These are phyloP conservation scores for Enteromius viviparus DNA, from an alignment of 2,797 vertebrate genomes.

Conservation along the genomic window DNA sequence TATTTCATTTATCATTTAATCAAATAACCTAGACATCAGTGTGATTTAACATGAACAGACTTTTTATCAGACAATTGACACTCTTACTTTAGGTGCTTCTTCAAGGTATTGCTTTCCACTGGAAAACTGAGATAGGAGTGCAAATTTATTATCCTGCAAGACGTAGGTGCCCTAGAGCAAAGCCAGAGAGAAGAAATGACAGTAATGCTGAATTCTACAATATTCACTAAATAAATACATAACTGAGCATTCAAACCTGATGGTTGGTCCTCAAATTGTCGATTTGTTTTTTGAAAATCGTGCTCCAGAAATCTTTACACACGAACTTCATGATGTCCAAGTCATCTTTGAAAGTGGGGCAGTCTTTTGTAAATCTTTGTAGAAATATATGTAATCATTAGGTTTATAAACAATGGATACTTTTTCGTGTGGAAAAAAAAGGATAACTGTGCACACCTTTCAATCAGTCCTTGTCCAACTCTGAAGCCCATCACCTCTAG, in stretches of 20 bases:
- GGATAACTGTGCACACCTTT: constrained; percentile 73
- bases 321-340: constrained; percentile 87
- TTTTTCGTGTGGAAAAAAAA: not conserved
- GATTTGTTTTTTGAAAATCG: constrained; percentile 84
- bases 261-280: constrained; percentile 89
- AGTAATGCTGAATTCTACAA: not conserved
- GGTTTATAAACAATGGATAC: not conserved
- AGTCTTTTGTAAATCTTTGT: constrained; percentile 83
- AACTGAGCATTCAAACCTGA: constrained; percentile 74
- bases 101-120: constrained; percentile 85
- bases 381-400: constrained; percentile 5
- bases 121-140: constrained; percentile 80
- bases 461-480: constrained; percentile 87
- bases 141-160: constrained; percentile 86
- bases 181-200: not conserved
- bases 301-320: constrained; percentile 89
- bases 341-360: constrained; percentile 84
- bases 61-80: not conserved
- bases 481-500: constrained; percentile 87
- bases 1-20: not conserved
- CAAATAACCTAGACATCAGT: not conserved
- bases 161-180: constrained; percentile 83
- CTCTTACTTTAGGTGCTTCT: constrained; percentile 84
- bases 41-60: not conserved
- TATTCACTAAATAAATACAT: not conserved